phyloP scores from a whole-genome alignment of 2,888 invertebrate species.

The Philopedon plagiatum region DNA sequence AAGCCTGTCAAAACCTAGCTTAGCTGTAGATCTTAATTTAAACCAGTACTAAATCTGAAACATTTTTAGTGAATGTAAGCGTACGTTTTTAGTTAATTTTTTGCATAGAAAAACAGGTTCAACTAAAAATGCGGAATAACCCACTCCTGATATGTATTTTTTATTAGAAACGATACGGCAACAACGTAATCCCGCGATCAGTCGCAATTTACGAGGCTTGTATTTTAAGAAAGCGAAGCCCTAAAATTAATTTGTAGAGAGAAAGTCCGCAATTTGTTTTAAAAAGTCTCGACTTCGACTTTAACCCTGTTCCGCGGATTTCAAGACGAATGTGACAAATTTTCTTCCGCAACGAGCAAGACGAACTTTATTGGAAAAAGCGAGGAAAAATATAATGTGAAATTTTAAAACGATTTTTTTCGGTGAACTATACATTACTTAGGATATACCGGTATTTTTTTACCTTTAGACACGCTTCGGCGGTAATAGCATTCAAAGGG shows the following conservation, averaged over 20 bases:
- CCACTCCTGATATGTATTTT: too few relatives aligned
- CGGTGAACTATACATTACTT: not conserved
- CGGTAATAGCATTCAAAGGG: too few relatives aligned
- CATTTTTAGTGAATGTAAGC: too few relatives aligned
- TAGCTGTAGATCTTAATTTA: too few relatives aligned
- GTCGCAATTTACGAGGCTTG: conserved; percentile 2
- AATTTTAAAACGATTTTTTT: conserved; percentile 22
- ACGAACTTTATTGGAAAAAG: conserved; percentile 27
- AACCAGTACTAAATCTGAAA: too few relatives aligned
- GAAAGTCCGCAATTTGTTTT: conserved; percentile 34
- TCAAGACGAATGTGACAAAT: conserved; percentile 35
- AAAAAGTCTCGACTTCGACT: conserved; percentile 19
- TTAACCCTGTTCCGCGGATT: conserved; percentile 31
- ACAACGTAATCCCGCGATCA: not conserved
- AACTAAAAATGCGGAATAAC: too few relatives aligned
- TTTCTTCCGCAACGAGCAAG: not conserved
- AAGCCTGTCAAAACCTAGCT: too few relatives aligned
- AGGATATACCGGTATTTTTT: not conserved
- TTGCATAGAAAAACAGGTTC: too few relatives aligned
- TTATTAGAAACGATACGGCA: not conserved
- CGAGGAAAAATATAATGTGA: conserved; percentile 21
- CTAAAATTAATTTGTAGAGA: conserved; percentile 24
- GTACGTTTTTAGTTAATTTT: too few relatives aligned
- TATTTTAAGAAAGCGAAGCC: conserved; percentile 3
- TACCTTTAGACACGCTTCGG: too few relatives aligned